Percentiles rank a stretch among this genome's conserved stretches.
Conservation (phyloP, 2,888 invertebrate species). For the Sphaerophoria taeniata region DNA sequence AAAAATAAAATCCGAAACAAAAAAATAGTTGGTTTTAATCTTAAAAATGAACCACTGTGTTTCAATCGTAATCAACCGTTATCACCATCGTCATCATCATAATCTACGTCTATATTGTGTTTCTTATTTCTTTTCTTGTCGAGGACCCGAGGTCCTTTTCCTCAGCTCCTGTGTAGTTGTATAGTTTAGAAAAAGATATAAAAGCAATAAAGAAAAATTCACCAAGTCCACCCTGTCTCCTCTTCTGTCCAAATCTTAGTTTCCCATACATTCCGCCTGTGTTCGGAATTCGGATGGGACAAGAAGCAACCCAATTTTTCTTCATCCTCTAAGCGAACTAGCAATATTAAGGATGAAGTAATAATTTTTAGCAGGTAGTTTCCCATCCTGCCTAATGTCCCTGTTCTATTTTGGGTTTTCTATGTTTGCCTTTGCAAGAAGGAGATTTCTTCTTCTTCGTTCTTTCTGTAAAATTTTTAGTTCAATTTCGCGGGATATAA, state of each 20-base stretch:
- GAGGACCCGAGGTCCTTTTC: constrained; percentile 50
- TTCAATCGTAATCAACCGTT: not conserved
- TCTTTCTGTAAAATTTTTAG: constrained; percentile 51
- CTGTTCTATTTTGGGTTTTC: not conserved
- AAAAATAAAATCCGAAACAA: too few species aligned
- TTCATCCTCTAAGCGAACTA: constrained; percentile 56
- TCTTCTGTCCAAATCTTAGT: not conserved
- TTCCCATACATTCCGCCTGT: not conserved
- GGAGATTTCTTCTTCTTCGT: constrained; percentile 22
- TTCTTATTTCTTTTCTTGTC: constrained; percentile 55
- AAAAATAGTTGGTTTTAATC: not conserved
- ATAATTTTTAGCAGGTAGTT: constrained; percentile 74
- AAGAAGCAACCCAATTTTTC: not conserved
- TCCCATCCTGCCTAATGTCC: constrained; percentile 52
- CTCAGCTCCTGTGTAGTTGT: constrained; percentile 56
- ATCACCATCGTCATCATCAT: constrained; percentile 43
- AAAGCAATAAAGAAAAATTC: constrained; percentile 65
- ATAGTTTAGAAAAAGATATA: constrained; percentile 73
- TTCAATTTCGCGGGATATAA: constrained; percentile 64
- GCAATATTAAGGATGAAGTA: constrained; percentile 73
- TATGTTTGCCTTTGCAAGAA: not conserved
- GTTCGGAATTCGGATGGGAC: not conserved
- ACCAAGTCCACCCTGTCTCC: constrained; percentile 1
- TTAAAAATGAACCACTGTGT: not conserved
- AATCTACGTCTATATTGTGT: constrained; percentile 63